phyloP scores from a whole-genome alignment of 2,888 invertebrate genomes.

The Meloe dianella region DNA sequence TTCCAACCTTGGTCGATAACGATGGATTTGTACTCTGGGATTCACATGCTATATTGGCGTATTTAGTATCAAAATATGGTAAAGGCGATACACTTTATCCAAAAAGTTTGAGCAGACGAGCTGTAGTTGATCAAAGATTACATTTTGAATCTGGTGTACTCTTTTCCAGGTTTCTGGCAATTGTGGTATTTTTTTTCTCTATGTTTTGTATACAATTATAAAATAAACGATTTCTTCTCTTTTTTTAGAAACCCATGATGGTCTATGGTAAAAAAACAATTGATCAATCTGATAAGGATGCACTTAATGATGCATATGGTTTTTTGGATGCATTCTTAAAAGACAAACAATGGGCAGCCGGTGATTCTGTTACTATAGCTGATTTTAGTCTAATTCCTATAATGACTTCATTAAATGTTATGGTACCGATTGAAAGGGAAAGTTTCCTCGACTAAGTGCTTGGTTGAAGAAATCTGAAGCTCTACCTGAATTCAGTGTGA shows the following conservation, averaged over 20 bases:
- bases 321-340: slow-evolving; percentile 60
- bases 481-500: slow-evolving; percentile 46
- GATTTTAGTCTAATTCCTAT: slow-evolving; percentile 54
- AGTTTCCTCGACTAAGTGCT: slow-evolving; percentile 41
- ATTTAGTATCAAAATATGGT: slow-evolving; percentile 67
- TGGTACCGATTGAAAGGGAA: slow-evolving; percentile 36
- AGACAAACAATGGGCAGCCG: slow-evolving; percentile 52
- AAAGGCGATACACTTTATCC: slow-evolving; percentile 65
- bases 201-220: background rate
- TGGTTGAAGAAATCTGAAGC: slow-evolving; percentile 54
- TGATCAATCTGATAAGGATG: slow-evolving; percentile 51
- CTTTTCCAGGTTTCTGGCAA: slow-evolving; percentile 17
- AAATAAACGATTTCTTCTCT: background rate
- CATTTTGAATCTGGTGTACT: slow-evolving; percentile 31
- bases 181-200: slow-evolving; percentile 18
- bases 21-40: slow-evolving; percentile 66
- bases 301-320: slow-evolving; percentile 58
- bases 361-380: slow-evolving; percentile 49
- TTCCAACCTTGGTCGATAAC: slow-evolving; percentile 68
- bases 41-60: slow-evolving; percentile 70
- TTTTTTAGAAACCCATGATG: slow-evolving; percentile 14
- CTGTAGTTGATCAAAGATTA: slow-evolving; percentile 34
- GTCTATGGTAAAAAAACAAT: slow-evolving; percentile 15
- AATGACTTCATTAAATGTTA: slow-evolving; percentile 39
- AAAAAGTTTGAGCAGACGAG: slow-evolving; percentile 57